phyloP scores from a whole-genome alignment of 1,140 invertebrate genomes.

The Cecropterus lyciades region DNA sequence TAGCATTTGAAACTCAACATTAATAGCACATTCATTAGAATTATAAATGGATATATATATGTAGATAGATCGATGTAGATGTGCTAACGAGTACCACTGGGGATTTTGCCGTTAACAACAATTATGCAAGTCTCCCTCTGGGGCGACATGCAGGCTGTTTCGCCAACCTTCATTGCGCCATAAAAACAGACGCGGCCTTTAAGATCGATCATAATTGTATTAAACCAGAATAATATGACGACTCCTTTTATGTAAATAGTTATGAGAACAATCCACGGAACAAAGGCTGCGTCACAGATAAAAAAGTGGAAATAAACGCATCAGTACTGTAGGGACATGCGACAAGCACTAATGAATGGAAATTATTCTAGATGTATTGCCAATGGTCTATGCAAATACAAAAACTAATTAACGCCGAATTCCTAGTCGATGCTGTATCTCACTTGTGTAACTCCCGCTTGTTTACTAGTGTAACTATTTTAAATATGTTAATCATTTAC shows the following conservation, averaged over 20 bases:
- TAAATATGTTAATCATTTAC: background rate
- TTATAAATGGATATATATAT: background rate
- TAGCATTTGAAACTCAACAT: background rate
- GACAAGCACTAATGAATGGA: constrained; percentile 58
- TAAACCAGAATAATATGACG: constrained; percentile 20
- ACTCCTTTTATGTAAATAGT: constrained; percentile 34
- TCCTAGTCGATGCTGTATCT: background rate
- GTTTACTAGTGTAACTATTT: background rate
- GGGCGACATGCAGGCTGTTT: constrained; percentile 27
- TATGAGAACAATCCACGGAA: constrained; percentile 42
- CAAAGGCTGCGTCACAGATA: constrained; percentile 34
- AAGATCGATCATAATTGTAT: constrained; percentile 5
- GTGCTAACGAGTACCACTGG: constrained; percentile 12
- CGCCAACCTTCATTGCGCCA: constrained; percentile 39
- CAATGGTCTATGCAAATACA: constrained; percentile 49
- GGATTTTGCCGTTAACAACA: constrained; percentile 29
- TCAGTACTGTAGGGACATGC: constrained; percentile 46
- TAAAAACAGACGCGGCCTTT: constrained; percentile 27
- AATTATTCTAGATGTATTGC: constrained; percentile 44
- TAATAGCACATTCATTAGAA: background rate
- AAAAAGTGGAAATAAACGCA: constrained; percentile 45
- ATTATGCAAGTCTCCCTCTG: constrained; percentile 37
- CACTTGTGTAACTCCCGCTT: too few species aligned
- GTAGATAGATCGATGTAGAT: background rate
- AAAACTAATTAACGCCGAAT: constrained; percentile 17